Evolutionary conservation across 2,888 invertebrate species (phyloP).

Genomic region (Antitype chi): DNA sequence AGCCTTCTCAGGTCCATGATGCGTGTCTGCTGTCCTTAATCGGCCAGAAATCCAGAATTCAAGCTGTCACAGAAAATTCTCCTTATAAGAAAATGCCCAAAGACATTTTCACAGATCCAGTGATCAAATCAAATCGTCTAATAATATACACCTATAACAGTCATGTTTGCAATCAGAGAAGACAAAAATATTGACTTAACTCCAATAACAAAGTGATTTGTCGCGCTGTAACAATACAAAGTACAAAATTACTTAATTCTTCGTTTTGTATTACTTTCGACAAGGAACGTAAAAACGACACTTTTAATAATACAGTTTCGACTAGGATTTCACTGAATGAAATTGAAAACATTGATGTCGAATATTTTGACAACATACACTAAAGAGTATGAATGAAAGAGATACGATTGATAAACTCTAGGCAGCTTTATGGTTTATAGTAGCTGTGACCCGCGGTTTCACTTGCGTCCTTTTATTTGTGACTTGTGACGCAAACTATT

Average conservation of each 20-base stretch:
- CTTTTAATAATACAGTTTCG: conserved; percentile 32
- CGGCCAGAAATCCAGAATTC: neutral
- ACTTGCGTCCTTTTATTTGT: neutral
- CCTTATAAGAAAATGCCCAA: too few species aligned
- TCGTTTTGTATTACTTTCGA: conserved; percentile 31
- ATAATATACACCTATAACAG: neutral
- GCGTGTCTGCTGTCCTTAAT: too few species aligned
- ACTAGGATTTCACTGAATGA: conserved; percentile 47
- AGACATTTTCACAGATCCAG: neutral
- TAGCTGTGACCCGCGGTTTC: too few species aligned
- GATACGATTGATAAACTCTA: conserved; percentile 29
- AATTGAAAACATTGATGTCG: conserved; percentile 37
- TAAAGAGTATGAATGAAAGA: conserved; percentile 47
- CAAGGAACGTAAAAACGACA: conserved; percentile 40
- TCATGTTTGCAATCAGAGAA: neutral
- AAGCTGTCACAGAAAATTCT: neutral
- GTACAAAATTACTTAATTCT: conserved; percentile 32
- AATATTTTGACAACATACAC: conserved; percentile 51
- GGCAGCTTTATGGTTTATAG: neutral
- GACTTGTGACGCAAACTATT: neutral
- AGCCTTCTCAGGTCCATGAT: neutral
- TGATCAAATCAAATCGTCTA: neutral
- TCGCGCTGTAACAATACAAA: neutral
- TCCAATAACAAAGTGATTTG: neutral
- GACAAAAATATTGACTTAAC: conserved; percentile 1